Percentiles rank a stretch among this genome's conserved stretches.
Conservation (phyloP, 2,888 invertebrate genomes). For the Rhagophthalmus giganteus region DNA sequence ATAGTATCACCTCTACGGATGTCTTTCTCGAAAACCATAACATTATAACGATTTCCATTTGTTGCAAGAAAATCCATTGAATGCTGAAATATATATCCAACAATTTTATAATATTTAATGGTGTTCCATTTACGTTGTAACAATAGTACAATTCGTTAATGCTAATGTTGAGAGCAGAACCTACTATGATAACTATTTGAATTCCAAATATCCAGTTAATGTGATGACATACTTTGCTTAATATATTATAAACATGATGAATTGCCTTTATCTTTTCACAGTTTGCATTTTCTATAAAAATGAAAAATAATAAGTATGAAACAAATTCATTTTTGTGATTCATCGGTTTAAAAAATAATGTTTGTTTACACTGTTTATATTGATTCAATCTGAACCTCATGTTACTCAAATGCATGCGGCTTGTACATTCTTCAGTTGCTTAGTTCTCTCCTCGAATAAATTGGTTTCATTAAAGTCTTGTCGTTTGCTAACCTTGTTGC, state of each 20-base stretch:
- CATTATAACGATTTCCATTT: slow-evolving; percentile 26
- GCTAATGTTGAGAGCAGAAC: slow-evolving; percentile 24
- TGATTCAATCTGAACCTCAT: too few relatives aligned
- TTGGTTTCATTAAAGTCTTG: too few relatives aligned
- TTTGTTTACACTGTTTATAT: too few relatives aligned
- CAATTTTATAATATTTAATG: slow-evolving; percentile 2
- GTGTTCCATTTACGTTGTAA: slow-evolving; percentile 17
- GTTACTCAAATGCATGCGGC: too few relatives aligned
- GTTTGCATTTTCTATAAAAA: too few relatives aligned
- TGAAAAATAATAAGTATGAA: too few relatives aligned
- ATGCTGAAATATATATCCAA: slow-evolving; percentile 26
- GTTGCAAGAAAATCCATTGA: slow-evolving; percentile 31
- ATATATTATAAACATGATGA: slow-evolving; percentile 29
- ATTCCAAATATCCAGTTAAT: slow-evolving; percentile 31
- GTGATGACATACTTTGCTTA: slow-evolving; percentile 21
- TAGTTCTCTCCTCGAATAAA: too few relatives aligned
- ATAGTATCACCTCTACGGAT: slow-evolving; percentile 12
- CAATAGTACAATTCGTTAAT: slow-evolving; percentile 29
- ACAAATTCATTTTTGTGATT: too few relatives aligned
- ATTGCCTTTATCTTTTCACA: slow-evolving; percentile 19
- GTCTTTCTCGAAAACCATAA: slow-evolving; percentile 22
- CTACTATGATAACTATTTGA: slow-evolving; percentile 29
- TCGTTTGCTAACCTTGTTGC: too few relatives aligned
- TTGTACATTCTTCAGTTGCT: too few relatives aligned
- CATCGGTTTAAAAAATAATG: too few relatives aligned